A percentile compares a stretch with the other conserved stretches of the same genome.
These are phyloP conservation scores for Polyergus mexicanus DNA, from an alignment of 1,140 invertebrate species.

Conservation along the genomic window DNA sequence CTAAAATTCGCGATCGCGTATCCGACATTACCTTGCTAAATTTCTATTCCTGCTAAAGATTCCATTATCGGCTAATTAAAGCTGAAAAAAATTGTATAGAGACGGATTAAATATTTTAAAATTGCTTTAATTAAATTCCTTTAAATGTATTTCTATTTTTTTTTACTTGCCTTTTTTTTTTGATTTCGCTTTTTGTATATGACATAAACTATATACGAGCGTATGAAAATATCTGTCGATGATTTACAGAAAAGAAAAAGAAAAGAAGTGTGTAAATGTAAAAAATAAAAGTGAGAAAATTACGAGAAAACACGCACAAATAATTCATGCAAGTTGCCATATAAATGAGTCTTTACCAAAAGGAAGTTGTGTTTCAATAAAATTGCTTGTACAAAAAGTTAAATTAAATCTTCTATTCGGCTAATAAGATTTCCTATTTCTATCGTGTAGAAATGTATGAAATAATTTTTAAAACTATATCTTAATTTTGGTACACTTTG, in stretches of 20 bases:
- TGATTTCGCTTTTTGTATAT: background rate
- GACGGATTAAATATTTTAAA: background rate
- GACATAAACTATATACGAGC: no score
- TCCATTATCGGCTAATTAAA: background rate
- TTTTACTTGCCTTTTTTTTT: background rate
- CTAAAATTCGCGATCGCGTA: conserved; percentile 68
- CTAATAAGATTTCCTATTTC: background rate
- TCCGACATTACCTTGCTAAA: conserved; percentile 6
- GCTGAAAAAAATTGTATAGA: background rate
- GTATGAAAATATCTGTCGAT: background rate
- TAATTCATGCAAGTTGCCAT: background rate
- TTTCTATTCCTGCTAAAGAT: background rate
- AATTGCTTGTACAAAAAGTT: background rate
- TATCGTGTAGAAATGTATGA: background rate
- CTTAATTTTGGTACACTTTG: background rate
- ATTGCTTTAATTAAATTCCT: background rate
- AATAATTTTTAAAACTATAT: conserved; percentile 1
- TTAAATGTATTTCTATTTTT: background rate
- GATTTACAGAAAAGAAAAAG: background rate
- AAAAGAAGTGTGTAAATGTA: background rate
- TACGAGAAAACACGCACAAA: background rate
- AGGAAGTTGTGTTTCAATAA: background rate
- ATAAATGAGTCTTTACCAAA: background rate
- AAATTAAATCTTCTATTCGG: background rate
- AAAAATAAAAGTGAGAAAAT: background rate